phyloP scores from a whole-genome alignment of 35 echinoderm and acorn worm species.

The Nesometra sesokonis region DNA sequence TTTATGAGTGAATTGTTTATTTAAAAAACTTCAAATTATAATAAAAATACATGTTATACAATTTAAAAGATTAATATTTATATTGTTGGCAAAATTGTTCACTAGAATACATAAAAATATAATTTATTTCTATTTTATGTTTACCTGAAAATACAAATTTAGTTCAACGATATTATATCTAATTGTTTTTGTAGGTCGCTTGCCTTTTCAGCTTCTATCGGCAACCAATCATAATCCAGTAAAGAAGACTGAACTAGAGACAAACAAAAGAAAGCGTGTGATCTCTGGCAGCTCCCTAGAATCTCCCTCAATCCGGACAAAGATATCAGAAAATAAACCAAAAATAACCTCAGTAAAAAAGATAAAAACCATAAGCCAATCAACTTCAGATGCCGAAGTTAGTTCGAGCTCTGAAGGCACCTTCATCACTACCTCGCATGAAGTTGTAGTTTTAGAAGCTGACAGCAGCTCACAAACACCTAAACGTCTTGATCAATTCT shows the following conservation, averaged over 20 bases:
- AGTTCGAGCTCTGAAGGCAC: slow-evolving; percentile 31
- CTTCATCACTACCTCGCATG: not conserved
- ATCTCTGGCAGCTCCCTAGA: not conserved
- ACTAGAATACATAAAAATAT: too few relatives aligned
- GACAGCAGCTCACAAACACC: slow-evolving; percentile 23
- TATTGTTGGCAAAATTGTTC: too few relatives aligned
- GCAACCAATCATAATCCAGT: not conserved
- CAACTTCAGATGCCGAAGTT: slow-evolving; percentile 22
- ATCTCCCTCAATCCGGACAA: not conserved
- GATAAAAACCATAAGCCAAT: not conserved
- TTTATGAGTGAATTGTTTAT: too few relatives aligned
- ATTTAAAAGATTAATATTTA: too few relatives aligned
- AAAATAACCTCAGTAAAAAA: not conserved
- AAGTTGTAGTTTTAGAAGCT: not conserved
- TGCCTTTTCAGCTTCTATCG: not conserved
- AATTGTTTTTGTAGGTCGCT: not conserved
- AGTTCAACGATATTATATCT: not conserved
- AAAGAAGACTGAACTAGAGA: not conserved
- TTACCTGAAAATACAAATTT: too few relatives aligned
- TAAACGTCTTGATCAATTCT: slow-evolving; percentile 55
- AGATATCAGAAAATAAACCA: not conserved
- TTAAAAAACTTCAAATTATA: too few relatives aligned
- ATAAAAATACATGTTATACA: too few relatives aligned
- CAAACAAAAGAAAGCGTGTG: not conserved
- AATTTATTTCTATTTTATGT: too few relatives aligned